Percentiles rank a stretch among this genome's conserved stretches.
phyloP scores from a whole-genome alignment of 2,797 vertebrate genomes.

The Melanotaenia maccullochi region DNA sequence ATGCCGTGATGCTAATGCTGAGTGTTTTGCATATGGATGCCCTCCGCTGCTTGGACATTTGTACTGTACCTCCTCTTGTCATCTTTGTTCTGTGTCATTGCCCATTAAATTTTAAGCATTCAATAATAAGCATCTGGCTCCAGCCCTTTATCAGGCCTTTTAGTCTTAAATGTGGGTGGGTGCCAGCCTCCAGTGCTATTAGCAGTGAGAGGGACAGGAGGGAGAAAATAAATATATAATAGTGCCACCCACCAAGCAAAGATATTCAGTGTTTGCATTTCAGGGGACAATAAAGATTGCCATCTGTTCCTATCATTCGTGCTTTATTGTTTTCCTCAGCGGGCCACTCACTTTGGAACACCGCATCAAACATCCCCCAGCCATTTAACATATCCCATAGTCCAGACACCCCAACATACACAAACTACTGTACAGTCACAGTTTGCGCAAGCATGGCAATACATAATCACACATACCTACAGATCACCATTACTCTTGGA shows the following conservation, averaged over 20 bases:
- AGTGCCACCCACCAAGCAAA: constrained; percentile 78
- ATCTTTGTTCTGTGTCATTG: constrained; percentile 58
- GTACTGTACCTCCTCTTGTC: constrained; percentile 53
- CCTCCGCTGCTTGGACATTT: constrained; percentile 33
- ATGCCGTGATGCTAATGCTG: constrained; percentile 3
- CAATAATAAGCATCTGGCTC: constrained; percentile 68
- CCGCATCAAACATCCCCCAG: constrained; percentile 54
- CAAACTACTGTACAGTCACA: constrained; percentile 40
- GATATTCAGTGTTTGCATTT: constrained; percentile 86
- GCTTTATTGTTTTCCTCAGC: constrained; percentile 82
- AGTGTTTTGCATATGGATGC: constrained; percentile 20
- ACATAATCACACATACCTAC: constrained; percentile 25
- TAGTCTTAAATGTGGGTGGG: constrained; percentile 72
- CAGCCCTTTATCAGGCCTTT: constrained; percentile 62
- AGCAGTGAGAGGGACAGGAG: constrained; percentile 67
- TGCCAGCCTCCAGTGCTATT: constrained; percentile 68
- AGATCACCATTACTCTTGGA: constrained; percentile 38
- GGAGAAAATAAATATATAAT: constrained; percentile 79
- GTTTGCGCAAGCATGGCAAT: constrained; percentile 21
- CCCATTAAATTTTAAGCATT: constrained; percentile 66
- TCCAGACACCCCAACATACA: constrained; percentile 33
- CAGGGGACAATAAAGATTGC: constrained; percentile 84
- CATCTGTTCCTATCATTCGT: constrained; percentile 86
- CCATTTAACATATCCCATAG: constrained; percentile 39
- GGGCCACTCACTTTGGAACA: constrained; percentile 75